These are phyloP conservation scores for Fissipunctia ypsillon DNA, from an alignment of 2,888 invertebrate species.

Conservation along the genomic window DNA sequence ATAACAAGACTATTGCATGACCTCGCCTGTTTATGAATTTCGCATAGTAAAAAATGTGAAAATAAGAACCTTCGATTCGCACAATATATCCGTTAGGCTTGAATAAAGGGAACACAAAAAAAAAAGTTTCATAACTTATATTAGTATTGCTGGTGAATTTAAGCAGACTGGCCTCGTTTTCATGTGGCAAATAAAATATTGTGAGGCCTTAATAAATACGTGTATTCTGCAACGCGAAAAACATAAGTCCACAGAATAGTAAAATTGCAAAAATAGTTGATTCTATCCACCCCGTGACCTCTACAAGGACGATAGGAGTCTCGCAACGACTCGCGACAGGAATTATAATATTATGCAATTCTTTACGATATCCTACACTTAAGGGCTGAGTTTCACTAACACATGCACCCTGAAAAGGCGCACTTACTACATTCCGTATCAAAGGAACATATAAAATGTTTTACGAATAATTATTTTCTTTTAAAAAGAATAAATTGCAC, in stretches of 20 bases:
- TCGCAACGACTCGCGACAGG: conserved; percentile 40
- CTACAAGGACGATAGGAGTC: conserved; percentile 56
- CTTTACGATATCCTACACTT: conserved; percentile 46
- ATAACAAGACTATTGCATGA: conserved; percentile 38
- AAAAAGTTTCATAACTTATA: conserved; percentile 40
- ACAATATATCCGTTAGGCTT: conserved; percentile 49
- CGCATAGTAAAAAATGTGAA: neutral
- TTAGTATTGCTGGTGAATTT: conserved; percentile 48
- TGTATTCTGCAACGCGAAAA: conserved; percentile 40
- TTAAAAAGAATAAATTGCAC: conserved; percentile 49
- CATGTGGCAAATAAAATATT: conserved; percentile 53
- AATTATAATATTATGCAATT: conserved; percentile 53
- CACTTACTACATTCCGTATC: conserved; percentile 43
- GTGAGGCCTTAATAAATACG: conserved; percentile 40
- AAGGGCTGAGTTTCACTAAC: conserved; percentile 37
- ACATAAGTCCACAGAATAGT: conserved; percentile 44
- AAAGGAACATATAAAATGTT: conserved; percentile 46
- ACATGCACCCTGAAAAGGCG: conserved; percentile 40
- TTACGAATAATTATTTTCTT: conserved; percentile 40
- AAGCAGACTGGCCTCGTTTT: conserved; percentile 45
- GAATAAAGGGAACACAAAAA: conserved; percentile 51
- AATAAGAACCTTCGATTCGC: conserved; percentile 33
- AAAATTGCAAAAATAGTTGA: conserved; percentile 35
- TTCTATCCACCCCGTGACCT: conserved; percentile 58
- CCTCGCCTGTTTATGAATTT: conserved; percentile 23